Evolutionary conservation across 2,113 vertebrate species (phyloP), one percentile per base, ranked within the genome.

Genomic region (Parus major): DNA sequence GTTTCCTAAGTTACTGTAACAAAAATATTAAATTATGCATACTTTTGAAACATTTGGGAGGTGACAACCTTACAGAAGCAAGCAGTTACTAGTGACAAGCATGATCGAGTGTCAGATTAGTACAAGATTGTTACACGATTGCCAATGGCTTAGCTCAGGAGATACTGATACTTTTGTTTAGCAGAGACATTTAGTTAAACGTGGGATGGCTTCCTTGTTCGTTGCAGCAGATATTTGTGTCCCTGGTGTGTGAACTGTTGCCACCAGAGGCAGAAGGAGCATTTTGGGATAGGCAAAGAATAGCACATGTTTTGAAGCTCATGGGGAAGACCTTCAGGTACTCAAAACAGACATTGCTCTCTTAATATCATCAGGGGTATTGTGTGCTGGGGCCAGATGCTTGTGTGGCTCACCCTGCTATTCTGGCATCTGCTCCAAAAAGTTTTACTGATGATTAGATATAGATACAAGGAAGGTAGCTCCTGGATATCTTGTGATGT

Each of bases 291-390:
- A 46, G 46, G 13, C 52, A 57, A 57, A 86, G 47, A 47, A 64
- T 20, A 49, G 28, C 3, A 1, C 0, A 0, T 65, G 52, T 44
- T 66, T 53, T 1, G 7, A 23, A 78, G 41, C 36, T 88, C 4
- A 1, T 60, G 41, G 23, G 28, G 24, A 42, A 71, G 68, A 88
- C 41, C 14, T 84, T 80, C 23, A 60, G 44, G 41, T 28, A 15
- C 57, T 68, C 2, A 7, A 72, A 91, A 36, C 39, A 75, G 39
- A 25, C 20, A 2, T 41, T 56, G 23, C 49, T 78, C 10, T 56
- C 35, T 71, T 69, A 15, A 12, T 39, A n/a, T 73, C 11, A 17
- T 60, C 0, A 1, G 31, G 55, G n/a, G 5, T 46, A 21, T 28
- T 81, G 59, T 55, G 55, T 91, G 75, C 76, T 5, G 3, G 68